Base-by-base conservation (phyloP, 2,888 invertebrate genomes). In the Microplitis deprimator region DNA sequence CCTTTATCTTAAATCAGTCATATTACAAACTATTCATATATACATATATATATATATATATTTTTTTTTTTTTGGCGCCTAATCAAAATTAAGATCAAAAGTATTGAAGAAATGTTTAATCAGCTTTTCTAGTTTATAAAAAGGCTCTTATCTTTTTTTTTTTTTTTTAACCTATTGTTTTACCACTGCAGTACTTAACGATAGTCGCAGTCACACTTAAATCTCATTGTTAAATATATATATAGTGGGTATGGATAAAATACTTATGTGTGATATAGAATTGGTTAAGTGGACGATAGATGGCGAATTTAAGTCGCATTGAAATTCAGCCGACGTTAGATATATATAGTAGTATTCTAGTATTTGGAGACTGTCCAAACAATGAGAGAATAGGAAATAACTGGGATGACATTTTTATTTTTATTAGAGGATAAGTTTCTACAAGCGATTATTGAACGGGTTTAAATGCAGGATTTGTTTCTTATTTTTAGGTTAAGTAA, bases 281-380 rank as follows among this genome's bases (percentile, higher is more conserved):
- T 50, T 50, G 50, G 50, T 13, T 50, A 13, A 50, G 50, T 50
- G 50, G 13, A 59, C 20, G 17, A 59, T 39, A 16, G 39, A 73
- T 73, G 68, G 68, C 67, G 64, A 64, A 77, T 73, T 68, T 40
- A 65, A 59, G 10, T 10, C 69, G 75, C 76, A 80, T 82, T 79
- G 79, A 80, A 79, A 81, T 82, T 81, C 81, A 80, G 77, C 64
- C 73, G 73, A 79, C 38, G 76, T 65, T 41, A 74, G 76, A 65
- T 61, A 77, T 77, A 50, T 10, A 13, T 13, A 50, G 50, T 50
- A 40, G 70, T 61, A 70, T 65, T 77, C 74, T 50, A 40, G 70
- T 61, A 70, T 65, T 77, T 77, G 77, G 77, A 77, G 70, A 40
- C 41, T 67, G 61, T 77, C 77, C 77, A 77, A 75, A 77, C 72